These are phyloP conservation scores for Cyprinus carpio DNA, from an alignment of 2,113 vertebrate genomes.

Conservation along the genomic window DNA sequence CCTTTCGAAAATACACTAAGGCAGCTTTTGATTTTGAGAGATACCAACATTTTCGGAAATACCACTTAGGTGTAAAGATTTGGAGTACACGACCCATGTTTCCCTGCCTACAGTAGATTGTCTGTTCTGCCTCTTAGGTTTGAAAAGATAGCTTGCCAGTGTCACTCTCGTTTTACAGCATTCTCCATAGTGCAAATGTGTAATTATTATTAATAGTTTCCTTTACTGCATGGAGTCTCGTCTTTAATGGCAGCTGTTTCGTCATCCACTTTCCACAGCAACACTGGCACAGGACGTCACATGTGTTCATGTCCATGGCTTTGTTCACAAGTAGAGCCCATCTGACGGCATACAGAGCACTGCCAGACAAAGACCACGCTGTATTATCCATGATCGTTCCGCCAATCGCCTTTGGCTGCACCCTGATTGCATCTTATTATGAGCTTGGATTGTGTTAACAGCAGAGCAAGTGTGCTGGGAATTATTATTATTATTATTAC, in stretches of 20 bases:
- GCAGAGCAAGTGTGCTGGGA: constrained; percentile 21
- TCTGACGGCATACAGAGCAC: constrained; percentile 5
- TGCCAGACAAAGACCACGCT: neutral
- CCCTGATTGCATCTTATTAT: constrained; percentile 26
- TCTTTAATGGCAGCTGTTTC: constrained; percentile 44
- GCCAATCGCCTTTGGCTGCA: constrained; percentile 20
- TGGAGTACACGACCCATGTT: constrained; percentile 30
- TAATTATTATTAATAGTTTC: constrained; percentile 51
- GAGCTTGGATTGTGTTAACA: constrained; percentile 3
- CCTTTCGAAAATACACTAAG: constrained; percentile 56
- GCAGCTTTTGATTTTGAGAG: constrained; percentile 53
- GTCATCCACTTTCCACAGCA: constrained; percentile 9
- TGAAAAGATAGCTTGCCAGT: constrained; percentile 55
- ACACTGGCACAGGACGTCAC: constrained; percentile 52
- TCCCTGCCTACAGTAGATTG: constrained; percentile 57
- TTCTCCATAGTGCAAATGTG: constrained; percentile 61
- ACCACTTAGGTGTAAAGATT: constrained; percentile 41
- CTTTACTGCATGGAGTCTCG: constrained; percentile 23
- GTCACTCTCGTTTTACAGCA: constrained; percentile 55
- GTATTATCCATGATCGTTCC: constrained; percentile 1
- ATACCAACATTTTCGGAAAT: constrained; percentile 45
- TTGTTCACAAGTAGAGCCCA: constrained; percentile 33
- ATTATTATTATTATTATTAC: constrained; percentile 22
- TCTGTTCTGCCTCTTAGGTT: constrained; percentile 51
- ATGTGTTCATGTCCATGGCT: constrained; percentile 46